These are phyloP conservation scores for Caranx melampygus DNA, from an alignment of 2,113 vertebrate species.

Conservation along the genomic window DNA sequence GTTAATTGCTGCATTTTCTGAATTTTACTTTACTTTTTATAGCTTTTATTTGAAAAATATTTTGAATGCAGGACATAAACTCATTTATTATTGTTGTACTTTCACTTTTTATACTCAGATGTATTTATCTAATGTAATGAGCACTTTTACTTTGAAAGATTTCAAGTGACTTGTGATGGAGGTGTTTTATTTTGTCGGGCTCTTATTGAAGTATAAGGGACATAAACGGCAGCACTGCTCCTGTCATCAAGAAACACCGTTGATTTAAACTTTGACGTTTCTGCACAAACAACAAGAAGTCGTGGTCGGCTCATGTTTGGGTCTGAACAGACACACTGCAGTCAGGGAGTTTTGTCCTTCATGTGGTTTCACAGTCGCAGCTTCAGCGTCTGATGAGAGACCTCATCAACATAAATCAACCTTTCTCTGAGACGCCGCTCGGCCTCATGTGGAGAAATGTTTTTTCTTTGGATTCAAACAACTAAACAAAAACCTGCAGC, in stretches of 20 bases:
- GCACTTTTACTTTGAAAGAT: too few species aligned
- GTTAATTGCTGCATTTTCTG: too few species aligned
- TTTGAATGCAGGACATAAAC: too few species aligned
- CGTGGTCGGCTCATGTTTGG: background rate
- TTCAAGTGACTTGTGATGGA: background rate
- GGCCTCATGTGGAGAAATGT: background rate
- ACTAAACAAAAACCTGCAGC: background rate
- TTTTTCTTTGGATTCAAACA: background rate
- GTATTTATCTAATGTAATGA: too few species aligned
- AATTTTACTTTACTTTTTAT: too few species aligned
- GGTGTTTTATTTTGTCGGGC: background rate
- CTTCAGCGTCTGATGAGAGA: constrained; percentile 9
- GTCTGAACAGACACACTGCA: too few species aligned
- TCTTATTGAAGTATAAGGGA: background rate
- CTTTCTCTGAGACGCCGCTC: background rate
- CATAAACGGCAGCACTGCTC: background rate
- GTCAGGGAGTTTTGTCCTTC: background rate
- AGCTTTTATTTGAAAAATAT: too few species aligned
- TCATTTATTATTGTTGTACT: too few species aligned
- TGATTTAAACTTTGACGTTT: too few species aligned
- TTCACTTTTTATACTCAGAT: too few species aligned
- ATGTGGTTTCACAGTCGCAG: constrained; percentile 4
- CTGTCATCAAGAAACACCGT: background rate
- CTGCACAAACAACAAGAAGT: background rate
- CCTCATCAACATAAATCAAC: background rate